Evolutionary conservation across 2,113 vertebrate genomes (phyloP).

Genomic region (Oncorhynchus tshawytscha): DNA sequence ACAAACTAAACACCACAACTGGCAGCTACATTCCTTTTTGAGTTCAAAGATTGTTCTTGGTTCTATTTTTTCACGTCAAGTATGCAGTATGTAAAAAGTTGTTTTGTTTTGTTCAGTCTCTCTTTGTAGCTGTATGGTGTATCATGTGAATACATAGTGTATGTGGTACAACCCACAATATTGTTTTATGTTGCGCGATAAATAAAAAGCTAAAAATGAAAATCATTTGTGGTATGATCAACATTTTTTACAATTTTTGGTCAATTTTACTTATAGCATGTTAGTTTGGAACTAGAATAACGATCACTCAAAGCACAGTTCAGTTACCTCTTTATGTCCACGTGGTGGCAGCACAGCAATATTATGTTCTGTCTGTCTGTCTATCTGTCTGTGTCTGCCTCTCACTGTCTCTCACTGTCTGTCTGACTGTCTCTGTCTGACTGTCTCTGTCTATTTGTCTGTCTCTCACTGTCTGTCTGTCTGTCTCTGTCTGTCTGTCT

Average conservation of each 20-base stretch:
- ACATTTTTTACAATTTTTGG: too few relatives aligned
- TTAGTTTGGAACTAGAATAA: too few relatives aligned
- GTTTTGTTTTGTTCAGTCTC: constrained; percentile 75
- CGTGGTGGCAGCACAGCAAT: background rate
- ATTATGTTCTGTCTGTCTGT: background rate
- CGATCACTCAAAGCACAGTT: too few relatives aligned
- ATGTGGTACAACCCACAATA: constrained; percentile 79
- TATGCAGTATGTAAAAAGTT: constrained; percentile 82
- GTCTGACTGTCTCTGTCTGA: too few relatives aligned
- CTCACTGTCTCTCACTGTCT: too few relatives aligned
- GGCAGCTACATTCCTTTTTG: constrained; percentile 82
- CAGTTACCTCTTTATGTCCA: background rate
- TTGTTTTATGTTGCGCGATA: constrained; percentile 83
- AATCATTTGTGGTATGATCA: constrained; percentile 31
- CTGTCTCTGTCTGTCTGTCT: background rate
- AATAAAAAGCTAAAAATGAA: constrained; percentile 73
- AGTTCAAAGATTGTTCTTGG: constrained; percentile 75
- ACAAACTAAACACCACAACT: constrained; percentile 71
- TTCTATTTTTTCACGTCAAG: constrained; percentile 76
- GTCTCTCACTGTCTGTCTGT: too few relatives aligned
- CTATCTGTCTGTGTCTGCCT: too few relatives aligned
- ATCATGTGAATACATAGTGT: constrained; percentile 85
- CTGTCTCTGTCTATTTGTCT: too few relatives aligned
- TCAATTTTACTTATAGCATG: too few relatives aligned
- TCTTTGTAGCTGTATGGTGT: constrained; percentile 84